Evolutionary conservation across 2,888 invertebrate species (phyloP).

Genomic region (Sicus ferrugineus): DNA sequence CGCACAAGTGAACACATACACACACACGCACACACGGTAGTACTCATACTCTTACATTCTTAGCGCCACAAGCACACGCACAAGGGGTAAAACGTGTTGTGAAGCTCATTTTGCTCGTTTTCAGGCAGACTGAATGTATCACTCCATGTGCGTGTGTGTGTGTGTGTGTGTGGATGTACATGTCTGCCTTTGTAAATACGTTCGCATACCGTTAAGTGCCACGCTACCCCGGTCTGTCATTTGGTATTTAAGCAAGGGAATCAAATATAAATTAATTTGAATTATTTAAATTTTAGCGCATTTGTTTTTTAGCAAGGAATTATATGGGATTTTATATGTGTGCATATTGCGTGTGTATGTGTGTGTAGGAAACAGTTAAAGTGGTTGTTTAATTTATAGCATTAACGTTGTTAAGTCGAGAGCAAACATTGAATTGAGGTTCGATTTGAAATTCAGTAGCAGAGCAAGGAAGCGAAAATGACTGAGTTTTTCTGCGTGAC

Average conservation of each 20-base stretch:
- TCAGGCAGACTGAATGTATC: neutral
- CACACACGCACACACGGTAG: neutral
- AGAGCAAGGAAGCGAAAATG: neutral
- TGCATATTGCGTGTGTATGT: neutral
- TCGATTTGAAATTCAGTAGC: too few relatives aligned
- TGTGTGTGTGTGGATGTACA: constrained; percentile 31
- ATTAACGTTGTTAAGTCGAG: neutral
- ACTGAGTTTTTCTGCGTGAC: too few relatives aligned
- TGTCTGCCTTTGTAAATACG: neutral
- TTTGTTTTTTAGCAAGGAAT: neutral
- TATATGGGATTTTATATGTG: neutral
- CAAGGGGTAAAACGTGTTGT: constrained; percentile 54
- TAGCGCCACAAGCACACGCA: constrained; percentile 35
- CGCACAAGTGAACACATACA: neutral
- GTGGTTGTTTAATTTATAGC: constrained; percentile 12
- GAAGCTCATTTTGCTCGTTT: neutral
- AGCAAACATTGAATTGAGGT: too few relatives aligned
- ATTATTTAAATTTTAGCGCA: constrained; percentile 39
- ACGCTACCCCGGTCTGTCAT: too few relatives aligned
- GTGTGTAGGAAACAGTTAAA: neutral
- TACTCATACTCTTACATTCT: neutral
- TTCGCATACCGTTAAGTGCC: constrained; percentile 28
- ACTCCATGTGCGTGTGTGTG: constrained; percentile 42
- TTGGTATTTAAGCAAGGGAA: constrained; percentile 9
- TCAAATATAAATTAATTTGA: constrained; percentile 47